Percentiles rank a stretch among this genome's conserved stretches.
Conservation (phyloP, 2,797 vertebrate genomes). For the Sebastes melanostomus region DNA sequence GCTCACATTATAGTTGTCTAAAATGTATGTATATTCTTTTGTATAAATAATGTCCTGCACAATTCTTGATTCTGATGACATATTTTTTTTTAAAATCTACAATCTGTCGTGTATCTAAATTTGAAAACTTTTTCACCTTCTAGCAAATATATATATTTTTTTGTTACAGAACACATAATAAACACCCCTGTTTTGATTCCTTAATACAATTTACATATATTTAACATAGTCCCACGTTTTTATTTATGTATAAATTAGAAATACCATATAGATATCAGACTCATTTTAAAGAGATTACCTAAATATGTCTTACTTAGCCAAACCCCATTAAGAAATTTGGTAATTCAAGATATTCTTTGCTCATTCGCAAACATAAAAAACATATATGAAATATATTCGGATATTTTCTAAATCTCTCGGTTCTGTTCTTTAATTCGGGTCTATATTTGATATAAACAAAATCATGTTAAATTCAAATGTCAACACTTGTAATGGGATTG, state of each 20-base stretch:
- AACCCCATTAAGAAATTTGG: not conserved
- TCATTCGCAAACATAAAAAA: not conserved
- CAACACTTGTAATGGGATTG: not conserved
- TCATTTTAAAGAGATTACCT: not conserved
- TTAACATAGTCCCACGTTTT: not conserved
- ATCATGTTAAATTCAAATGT: not conserved
- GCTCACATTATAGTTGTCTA: not conserved
- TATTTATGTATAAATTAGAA: not conserved
- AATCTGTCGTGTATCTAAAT: not conserved
- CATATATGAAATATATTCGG: not conserved
- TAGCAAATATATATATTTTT: not conserved
- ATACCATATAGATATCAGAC: not conserved
- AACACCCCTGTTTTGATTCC: not conserved
- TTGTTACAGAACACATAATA: not conserved
- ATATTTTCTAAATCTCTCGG: accelerated
- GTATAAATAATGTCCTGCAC: not conserved
- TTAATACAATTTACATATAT: not conserved
- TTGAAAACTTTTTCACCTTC: not conserved
- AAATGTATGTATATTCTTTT: constrained; percentile 7
- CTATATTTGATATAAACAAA: not conserved
- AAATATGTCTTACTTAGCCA: not conserved
- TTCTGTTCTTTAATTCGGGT: not conserved
- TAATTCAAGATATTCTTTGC: not conserved
- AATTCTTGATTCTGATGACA: not conserved
- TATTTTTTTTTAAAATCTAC: not conserved